These are phyloP conservation scores for Eristalis arbustorum DNA, from an alignment of 2,888 invertebrate genomes.

Conservation along the genomic window DNA sequence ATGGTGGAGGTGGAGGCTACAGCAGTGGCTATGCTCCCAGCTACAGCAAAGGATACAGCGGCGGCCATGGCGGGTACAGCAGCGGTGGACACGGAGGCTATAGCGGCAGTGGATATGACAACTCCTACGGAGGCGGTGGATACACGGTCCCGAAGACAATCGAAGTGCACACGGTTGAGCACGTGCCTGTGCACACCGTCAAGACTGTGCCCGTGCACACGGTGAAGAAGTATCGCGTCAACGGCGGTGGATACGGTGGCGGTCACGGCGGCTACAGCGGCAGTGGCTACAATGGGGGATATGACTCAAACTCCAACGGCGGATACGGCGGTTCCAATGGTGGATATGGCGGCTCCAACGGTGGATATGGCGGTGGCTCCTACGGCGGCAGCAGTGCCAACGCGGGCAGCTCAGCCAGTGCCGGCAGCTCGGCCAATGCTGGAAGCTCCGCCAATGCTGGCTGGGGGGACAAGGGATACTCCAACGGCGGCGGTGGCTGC, in stretches of 20 bases:
- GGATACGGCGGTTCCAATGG: not conserved
- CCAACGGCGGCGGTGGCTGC: not conserved
- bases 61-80: slow-evolving; percentile 25
- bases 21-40: slow-evolving; percentile 9
- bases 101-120: slow-evolving; percentile 5
- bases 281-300: slow-evolving; percentile 1
- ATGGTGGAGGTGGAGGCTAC: slow-evolving; percentile 1
- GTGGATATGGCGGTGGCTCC: not conserved
- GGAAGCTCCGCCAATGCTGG: not conserved
- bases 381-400: not conserved
- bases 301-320: slow-evolving; percentile 4
- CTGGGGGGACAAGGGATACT: not conserved
- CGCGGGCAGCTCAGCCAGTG: not conserved
- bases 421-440: not conserved
- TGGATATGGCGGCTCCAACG: not conserved
- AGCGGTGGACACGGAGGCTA: not conserved
- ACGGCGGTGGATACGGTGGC: slow-evolving; percentile 9
- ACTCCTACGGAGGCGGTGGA: slow-evolving; percentile 26
- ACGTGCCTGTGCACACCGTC: slow-evolving; percentile 60
- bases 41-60: slow-evolving; percentile 13
- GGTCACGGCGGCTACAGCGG: slow-evolving; percentile 27
- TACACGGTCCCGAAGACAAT: slow-evolving; percentile 49
- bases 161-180: slow-evolving; percentile 48
- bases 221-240: slow-evolving; percentile 38
- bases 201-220: slow-evolving; percentile 58